A percentile compares a stretch with the other conserved stretches of the same genome.
Evolutionary conservation across 2,113 vertebrate genomes (phyloP).

Genomic region (Neofelis nebulosa): DNA sequence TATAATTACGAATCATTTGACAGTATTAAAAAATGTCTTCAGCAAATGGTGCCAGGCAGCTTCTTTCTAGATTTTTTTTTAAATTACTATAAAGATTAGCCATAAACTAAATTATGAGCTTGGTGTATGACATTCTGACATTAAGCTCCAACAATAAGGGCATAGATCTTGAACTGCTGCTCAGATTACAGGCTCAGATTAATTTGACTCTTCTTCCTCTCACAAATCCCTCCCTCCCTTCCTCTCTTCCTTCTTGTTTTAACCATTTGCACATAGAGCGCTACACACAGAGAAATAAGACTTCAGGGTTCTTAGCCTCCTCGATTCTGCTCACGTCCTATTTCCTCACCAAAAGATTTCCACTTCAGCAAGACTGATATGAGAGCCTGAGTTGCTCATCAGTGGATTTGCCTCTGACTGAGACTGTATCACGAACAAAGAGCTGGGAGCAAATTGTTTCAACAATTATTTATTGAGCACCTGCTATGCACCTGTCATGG

Average conservation of each 20-base stretch:
- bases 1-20: constrained; percentile 82
- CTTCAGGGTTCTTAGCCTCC: background rate
- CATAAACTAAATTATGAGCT: constrained; percentile 81
- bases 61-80: constrained; percentile 69
- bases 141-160: constrained; percentile 70
- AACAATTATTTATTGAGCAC: background rate
- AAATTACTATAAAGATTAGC: constrained; percentile 72
- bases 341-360: background rate
- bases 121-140: constrained; percentile 72
- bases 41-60: constrained; percentile 75
- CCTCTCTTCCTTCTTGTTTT: background rate
- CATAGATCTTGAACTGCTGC: constrained; percentile 42
- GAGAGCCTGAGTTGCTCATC: background rate
- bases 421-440: background rate
- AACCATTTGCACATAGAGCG: background rate
- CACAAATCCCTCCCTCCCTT: background rate
- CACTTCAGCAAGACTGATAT: background rate
- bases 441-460: background rate
- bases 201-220: constrained; percentile 53
- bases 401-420: background rate
- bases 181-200: constrained; percentile 69
- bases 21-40: constrained; percentile 76
- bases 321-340: background rate
- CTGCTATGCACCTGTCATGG: background rate
- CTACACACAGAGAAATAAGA: background rate